A percentile compares a stretch with the other conserved stretches of the same genome.
phyloP scores from a whole-genome alignment of 1,140 invertebrate species.

The Aphaenogaster floridana region DNA sequence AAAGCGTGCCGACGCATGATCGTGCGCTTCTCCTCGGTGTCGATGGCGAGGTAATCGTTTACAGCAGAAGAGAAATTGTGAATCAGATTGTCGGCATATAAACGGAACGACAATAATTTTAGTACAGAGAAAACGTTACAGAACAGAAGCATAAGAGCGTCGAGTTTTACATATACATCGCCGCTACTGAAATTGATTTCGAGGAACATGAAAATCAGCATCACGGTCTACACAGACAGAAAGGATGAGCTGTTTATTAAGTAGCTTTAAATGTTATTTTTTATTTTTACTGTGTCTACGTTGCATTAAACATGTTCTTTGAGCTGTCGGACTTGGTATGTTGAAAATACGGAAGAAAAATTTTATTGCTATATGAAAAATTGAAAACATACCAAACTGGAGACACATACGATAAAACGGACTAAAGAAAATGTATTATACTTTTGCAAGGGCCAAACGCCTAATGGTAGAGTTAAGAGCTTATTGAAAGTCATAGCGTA shows the following conservation, averaged over 20 bases:
- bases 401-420: too few species aligned
- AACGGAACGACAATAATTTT: slow-evolving; percentile 20
- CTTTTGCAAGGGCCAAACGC: too few species aligned
- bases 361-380: not conserved
- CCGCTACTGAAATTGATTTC: slow-evolving; percentile 19
- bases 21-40: not conserved
- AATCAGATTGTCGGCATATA: not conserved
- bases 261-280: not conserved
- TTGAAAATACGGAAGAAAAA: not conserved
- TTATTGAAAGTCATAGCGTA: too few species aligned
- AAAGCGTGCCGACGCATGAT: slow-evolving; percentile 52
- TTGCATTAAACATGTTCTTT: not conserved
- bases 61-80: slow-evolving; percentile 48
- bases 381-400: slow-evolving; percentile 26
- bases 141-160: not conserved
- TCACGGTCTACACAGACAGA: not conserved
- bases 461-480: too few species aligned
- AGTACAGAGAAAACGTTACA: slow-evolving; percentile 26
- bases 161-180: slow-evolving; percentile 16
- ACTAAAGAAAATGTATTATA: too few species aligned
- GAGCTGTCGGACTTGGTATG: not conserved
- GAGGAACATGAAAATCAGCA: not conserved
- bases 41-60: slow-evolving; percentile 37
- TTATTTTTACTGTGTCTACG: not conserved
- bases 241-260: not conserved